Evolutionary conservation across 1,140 invertebrate genomes (phyloP).

Genomic region (Drosophila tsacasi): DNA sequence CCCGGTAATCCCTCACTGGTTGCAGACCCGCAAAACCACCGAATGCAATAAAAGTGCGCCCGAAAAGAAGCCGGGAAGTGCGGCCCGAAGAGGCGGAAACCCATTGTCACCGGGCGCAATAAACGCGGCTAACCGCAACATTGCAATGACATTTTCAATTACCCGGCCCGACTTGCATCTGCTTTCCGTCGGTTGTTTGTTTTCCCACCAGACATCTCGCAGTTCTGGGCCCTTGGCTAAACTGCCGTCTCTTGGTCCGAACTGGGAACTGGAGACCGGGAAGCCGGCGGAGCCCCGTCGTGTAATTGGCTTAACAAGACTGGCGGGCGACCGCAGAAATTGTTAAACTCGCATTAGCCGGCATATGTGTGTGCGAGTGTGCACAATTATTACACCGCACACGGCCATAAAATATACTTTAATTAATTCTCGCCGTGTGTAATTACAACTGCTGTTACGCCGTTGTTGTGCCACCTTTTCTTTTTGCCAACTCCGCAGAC

Average conservation of each 20-base stretch:
- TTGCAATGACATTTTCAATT: slow-evolving; percentile 70
- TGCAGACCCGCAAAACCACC: slow-evolving; percentile 25
- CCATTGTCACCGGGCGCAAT: slow-evolving; percentile 19
- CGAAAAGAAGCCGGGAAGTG: slow-evolving; percentile 33
- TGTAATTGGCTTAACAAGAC: slow-evolving; percentile 81
- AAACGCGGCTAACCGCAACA: slow-evolving; percentile 45
- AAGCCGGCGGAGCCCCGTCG: slow-evolving; percentile 33
- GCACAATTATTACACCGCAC: slow-evolving; percentile 69
- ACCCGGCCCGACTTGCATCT: slow-evolving; percentile 21
- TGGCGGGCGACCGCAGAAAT: slow-evolving; percentile 66
- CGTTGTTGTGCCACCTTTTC: slow-evolving; percentile 22
- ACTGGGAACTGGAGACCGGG: background rate
- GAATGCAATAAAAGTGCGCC: background rate
- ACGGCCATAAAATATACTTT: slow-evolving; percentile 75
- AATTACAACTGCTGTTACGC: slow-evolving; percentile 57
- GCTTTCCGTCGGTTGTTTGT: slow-evolving; percentile 42
- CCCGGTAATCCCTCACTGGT: slow-evolving; percentile 55
- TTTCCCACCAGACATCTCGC: slow-evolving; percentile 58
- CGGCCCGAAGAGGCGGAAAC: slow-evolving; percentile 1
- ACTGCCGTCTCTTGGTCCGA: background rate
- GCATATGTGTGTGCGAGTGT: slow-evolving; percentile 19
- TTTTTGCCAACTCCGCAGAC: slow-evolving; percentile 46
- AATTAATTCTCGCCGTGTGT: slow-evolving; percentile 67
- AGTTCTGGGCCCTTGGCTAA: slow-evolving; percentile 45
- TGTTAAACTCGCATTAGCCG: slow-evolving; percentile 73